Conservation (phyloP, 35 echinoderm and acorn worm species). For the Patiria miniata region DNA sequence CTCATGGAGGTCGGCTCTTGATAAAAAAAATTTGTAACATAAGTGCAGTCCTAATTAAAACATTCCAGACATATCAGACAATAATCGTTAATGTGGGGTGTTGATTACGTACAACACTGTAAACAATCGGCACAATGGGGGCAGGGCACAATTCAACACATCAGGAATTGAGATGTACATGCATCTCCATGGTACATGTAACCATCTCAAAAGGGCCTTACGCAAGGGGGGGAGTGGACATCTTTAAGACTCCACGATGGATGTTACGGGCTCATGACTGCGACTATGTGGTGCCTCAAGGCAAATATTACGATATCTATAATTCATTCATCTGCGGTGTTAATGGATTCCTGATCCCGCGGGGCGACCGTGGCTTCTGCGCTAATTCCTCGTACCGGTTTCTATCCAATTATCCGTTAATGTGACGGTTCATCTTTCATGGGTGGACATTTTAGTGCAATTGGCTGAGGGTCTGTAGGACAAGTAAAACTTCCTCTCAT, state of each 20-base stretch:
- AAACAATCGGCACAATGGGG: no score
- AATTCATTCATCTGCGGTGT: neutral
- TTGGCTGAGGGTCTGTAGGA: neutral
- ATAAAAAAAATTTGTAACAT: no score
- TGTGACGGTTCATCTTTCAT: neutral
- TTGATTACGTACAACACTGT: no score
- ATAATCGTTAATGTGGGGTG: no score
- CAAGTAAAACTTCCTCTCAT: neutral
- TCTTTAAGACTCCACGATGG: neutral
- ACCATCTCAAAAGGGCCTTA: no score
- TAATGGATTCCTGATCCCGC: conserved; percentile 6
- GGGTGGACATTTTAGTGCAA: conserved; percentile 11
- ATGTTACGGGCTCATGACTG: neutral
- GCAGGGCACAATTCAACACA: no score
- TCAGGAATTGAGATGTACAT: no score
- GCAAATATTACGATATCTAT: conserved; percentile 19
- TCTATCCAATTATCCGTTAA: conserved; percentile 5
- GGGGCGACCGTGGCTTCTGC: neutral
- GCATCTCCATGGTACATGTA: no score
- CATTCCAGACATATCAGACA: no score
- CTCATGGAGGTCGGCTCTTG: no score
- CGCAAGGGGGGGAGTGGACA: no score
- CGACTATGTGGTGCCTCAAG: neutral
- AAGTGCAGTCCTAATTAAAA: no score
- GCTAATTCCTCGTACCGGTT: conserved; percentile 7